Conservation (phyloP, 2,797 vertebrate species). For the Amblyopsis hoosieri region DNA sequence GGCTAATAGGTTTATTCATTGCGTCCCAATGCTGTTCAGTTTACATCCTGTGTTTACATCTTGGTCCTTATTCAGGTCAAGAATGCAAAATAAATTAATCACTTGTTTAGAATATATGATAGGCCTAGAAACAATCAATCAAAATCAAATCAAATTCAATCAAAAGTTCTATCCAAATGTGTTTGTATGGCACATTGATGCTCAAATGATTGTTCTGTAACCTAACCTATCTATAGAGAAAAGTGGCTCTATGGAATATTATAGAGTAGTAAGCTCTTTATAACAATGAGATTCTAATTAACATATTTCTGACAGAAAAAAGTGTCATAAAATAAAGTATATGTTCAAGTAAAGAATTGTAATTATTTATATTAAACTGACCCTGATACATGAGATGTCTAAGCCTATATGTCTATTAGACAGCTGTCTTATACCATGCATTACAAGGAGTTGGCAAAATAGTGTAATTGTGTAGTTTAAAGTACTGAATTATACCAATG, state of each 20-base stretch:
- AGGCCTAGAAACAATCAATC: too few relatives aligned
- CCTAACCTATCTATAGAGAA: constrained; percentile 42
- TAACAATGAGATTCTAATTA: constrained; percentile 33
- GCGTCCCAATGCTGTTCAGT: too few relatives aligned
- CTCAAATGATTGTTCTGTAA: constrained; percentile 48
- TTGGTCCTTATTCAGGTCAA: too few relatives aligned
- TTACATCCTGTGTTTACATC: too few relatives aligned
- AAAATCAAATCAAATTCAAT: too few relatives aligned
- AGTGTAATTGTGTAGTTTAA: constrained; percentile 23
- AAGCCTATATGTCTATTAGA: not conserved
- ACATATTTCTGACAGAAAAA: constrained; percentile 20
- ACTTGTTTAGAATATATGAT: too few relatives aligned
- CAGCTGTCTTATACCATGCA: constrained; percentile 10
- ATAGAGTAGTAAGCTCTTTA: constrained; percentile 29
- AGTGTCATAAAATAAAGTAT: not conserved
- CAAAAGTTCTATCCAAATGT: constrained; percentile 49
- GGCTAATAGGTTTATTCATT: too few relatives aligned
- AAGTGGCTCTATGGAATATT: constrained; percentile 42
- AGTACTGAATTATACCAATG: constrained; percentile 3
- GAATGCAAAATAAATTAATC: too few relatives aligned
- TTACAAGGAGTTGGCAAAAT: constrained; percentile 14
- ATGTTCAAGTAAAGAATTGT: not conserved
- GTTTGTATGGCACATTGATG: constrained; percentile 27
- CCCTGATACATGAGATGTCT: constrained; percentile 1
- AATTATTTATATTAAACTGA: not conserved